These are phyloP conservation scores for Orgyia antiqua DNA, from an alignment of 2,888 invertebrate species.

Conservation along the genomic window DNA sequence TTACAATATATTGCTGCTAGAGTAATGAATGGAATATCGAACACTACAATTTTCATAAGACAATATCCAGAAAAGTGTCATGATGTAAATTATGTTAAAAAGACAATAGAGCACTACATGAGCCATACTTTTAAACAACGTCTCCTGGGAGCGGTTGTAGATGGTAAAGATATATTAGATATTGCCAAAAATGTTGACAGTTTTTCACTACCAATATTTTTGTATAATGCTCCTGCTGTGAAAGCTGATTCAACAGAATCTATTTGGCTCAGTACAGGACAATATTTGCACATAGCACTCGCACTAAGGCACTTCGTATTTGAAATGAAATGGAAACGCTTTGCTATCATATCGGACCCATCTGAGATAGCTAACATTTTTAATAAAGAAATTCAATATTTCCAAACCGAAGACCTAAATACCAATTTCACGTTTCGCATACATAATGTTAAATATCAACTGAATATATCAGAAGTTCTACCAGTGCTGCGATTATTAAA, in stretches of 20 bases:
- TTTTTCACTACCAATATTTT: conserved; percentile 2
- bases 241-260: conserved; percentile 1
- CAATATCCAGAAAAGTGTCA: neutral
- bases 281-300: conserved; percentile 1
- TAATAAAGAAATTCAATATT: neutral
- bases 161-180: neutral
- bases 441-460: neutral
- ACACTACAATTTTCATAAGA: neutral
- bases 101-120: neutral
- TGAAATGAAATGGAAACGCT: conserved; percentile 3
- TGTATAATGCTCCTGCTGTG: neutral
- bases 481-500: neutral
- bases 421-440: neutral
- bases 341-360: conserved; percentile 6
- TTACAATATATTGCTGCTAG: neutral
- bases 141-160: conserved; percentile 7
- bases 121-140: neutral
- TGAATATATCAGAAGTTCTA: neutral
- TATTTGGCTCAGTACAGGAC: conserved; percentile 4
- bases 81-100: neutral
- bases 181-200: conserved; percentile 1
- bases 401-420: neutral
- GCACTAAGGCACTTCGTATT: conserved; percentile 1
- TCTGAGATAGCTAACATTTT: conserved; percentile 1
- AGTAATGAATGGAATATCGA: neutral